phyloP scores from a whole-genome alignment of 1,140 invertebrate genomes.

The Nephila pilipes region DNA sequence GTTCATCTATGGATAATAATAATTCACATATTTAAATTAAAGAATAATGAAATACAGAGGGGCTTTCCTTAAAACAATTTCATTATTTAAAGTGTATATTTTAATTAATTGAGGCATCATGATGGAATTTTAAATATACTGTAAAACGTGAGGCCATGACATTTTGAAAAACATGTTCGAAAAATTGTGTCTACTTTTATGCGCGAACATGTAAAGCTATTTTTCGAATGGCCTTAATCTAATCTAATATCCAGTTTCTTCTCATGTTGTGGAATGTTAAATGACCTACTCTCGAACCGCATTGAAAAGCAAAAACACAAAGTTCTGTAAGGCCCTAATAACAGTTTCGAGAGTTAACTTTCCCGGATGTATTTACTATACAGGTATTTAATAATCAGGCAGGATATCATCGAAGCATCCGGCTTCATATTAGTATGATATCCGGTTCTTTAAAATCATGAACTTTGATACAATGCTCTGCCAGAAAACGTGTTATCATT shows the following conservation, averaged over 20 bases:
- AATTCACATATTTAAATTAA: no score
- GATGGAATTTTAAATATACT: no score
- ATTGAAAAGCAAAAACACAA: constrained; percentile 12
- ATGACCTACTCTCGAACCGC: constrained; percentile 16
- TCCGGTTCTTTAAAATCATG: constrained; percentile 41
- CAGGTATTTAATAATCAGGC: constrained; percentile 15
- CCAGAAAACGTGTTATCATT: neutral
- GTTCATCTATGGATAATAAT: no score
- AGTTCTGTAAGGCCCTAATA: neutral
- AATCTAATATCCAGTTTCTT: constrained; percentile 9
- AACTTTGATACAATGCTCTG: constrained; percentile 15
- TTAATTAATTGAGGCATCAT: no score
- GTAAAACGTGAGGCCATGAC: no score
- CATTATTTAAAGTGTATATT: no score
- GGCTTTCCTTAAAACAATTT: no score
- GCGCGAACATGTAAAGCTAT: neutral
- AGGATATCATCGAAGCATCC: constrained; percentile 16
- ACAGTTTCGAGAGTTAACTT: neutral
- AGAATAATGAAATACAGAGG: no score
- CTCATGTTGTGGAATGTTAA: constrained; percentile 15
- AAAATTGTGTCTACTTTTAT: neutral
- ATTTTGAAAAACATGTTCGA: neutral
- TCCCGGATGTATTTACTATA: constrained; percentile 38
- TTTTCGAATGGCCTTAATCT: constrained; percentile 8
- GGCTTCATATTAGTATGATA: neutral